Base-by-base conservation (phyloP, 1,140 invertebrate species). In the Littorina saxatilis region DNA sequence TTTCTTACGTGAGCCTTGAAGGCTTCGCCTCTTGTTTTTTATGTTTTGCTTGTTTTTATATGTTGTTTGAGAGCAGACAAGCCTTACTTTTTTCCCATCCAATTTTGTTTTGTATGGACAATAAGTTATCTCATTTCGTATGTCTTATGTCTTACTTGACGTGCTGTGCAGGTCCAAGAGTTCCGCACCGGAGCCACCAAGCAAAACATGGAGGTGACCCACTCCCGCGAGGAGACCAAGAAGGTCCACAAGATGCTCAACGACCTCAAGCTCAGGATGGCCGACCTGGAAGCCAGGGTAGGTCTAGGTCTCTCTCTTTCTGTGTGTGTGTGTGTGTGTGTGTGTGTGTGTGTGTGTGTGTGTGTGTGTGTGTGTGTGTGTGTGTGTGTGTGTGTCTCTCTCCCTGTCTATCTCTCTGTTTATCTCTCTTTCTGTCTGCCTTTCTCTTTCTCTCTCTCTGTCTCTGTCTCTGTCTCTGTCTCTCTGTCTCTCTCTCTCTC, bases 151-250 rank as follows among this genome's bases (percentile, higher is more conserved):
- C n/a, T n/a, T n/a, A n/a, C n/a, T n/a, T n/a, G n/a, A n/a, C n/a
- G n/a, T 47, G 29, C n/a, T 73, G 70, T 84, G 66, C 78, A 92
- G 91, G 90, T 94, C 23, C 93, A 94, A 90, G 93, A 94, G 86
- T 93, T 93, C 88, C 91, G 93, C 79, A 93, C 93, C 66, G 93
- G 92, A 39, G 90, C 92, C 66, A 92, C 91, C 50, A 92, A 93
- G 68, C 92, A 93, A 83, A 93, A 93, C 87, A 93, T 93, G 92
- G 93, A 94, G 82, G 91, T 93, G 52, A 90, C 91, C 4, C 92
- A 93, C 82, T 85, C 90, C 27, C 91, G 92, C 43, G 93, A 94
- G 80, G 93, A 94, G 84, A 90, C 91, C 81, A 93, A 93, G 88
- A 93, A 93, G 79, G 84, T 93, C 11, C 87, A 90, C 35, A 90